phyloP scores from a whole-genome alignment of 2,888 invertebrate genomes.

The Axea sp. region DNA sequence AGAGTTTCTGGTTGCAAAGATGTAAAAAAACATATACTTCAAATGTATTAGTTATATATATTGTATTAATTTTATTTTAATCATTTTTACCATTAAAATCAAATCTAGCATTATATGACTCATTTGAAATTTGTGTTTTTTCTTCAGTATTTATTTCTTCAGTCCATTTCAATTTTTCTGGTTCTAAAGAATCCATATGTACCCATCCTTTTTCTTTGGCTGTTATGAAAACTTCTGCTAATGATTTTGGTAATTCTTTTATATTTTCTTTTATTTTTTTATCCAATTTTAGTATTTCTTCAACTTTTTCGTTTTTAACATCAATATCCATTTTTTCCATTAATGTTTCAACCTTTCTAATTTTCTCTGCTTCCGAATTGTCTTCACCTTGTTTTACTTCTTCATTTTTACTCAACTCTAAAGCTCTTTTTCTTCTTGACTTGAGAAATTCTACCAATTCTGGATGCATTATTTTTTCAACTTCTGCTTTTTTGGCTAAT shows the following conservation, averaged over 20 bases:
- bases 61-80: too few relatives aligned
- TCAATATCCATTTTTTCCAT: constrained; percentile 5
- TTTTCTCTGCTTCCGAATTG: not conserved
- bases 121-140: constrained; percentile 79
- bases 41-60: not conserved
- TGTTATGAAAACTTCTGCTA: constrained; percentile 70
- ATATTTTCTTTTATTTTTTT: not conserved
- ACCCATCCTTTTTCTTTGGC: constrained; percentile 87
- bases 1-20: too few relatives aligned
- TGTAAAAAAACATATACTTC: not conserved
- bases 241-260: constrained; percentile 65
- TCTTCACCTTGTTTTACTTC: too few relatives aligned
- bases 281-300: too few relatives aligned
- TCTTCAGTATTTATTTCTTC: too few relatives aligned
- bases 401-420: constrained; percentile 31
- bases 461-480: constrained; percentile 84
- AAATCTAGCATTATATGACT: constrained; percentile 89
- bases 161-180: constrained; percentile 94
- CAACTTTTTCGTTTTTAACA: constrained; percentile 1
- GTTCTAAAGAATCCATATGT: constrained; percentile 92
- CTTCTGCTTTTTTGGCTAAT: constrained; percentile 85
- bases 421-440: constrained; percentile 75
- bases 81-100: constrained; percentile 84
- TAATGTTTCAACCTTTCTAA: constrained; percentile 11
- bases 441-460: constrained; percentile 85